A percentile compares a stretch with the other conserved stretches of the same genome.
These are phyloP conservation scores for Oreochromis mossambicus DNA, from an alignment of 2,797 vertebrate genomes.

Conservation along the genomic window DNA sequence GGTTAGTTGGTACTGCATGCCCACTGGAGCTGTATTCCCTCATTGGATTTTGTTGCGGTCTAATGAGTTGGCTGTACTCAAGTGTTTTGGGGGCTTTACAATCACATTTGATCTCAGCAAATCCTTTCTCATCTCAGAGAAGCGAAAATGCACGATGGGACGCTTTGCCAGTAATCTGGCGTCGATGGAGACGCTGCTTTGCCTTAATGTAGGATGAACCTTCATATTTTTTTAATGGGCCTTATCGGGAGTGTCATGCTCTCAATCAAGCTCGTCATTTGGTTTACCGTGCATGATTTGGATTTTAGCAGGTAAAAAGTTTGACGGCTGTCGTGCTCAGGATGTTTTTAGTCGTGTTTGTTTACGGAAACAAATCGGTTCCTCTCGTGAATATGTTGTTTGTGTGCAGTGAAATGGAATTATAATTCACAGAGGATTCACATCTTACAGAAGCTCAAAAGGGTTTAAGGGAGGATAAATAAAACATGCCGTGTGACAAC, in stretches of 20 bases:
- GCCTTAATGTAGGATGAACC: constrained; percentile 2
- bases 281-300: background rate
- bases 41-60: constrained; percentile 4
- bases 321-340: background rate
- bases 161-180: constrained; percentile 16
- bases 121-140: constrained; percentile 33
- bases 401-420: background rate
- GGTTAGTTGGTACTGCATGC: background rate
- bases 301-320: background rate
- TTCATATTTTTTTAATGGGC: background rate
- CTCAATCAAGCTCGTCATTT: background rate
- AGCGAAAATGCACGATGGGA: constrained; percentile 3
- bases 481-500: background rate
- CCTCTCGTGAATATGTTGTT: background rate
- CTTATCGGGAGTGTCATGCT: background rate
- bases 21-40: constrained; percentile 8
- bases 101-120: constrained; percentile 37
- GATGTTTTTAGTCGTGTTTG: background rate
- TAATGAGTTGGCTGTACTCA: constrained; percentile 26
- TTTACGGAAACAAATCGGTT: background rate
- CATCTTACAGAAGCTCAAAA: background rate
- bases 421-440: background rate
- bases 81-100: constrained; percentile 22
- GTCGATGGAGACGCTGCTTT: constrained; percentile 10
- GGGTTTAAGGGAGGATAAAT: constrained; percentile 8